phyloP scores from a whole-genome alignment of 2,888 invertebrate genomes.

The Sericinus montela region DNA sequence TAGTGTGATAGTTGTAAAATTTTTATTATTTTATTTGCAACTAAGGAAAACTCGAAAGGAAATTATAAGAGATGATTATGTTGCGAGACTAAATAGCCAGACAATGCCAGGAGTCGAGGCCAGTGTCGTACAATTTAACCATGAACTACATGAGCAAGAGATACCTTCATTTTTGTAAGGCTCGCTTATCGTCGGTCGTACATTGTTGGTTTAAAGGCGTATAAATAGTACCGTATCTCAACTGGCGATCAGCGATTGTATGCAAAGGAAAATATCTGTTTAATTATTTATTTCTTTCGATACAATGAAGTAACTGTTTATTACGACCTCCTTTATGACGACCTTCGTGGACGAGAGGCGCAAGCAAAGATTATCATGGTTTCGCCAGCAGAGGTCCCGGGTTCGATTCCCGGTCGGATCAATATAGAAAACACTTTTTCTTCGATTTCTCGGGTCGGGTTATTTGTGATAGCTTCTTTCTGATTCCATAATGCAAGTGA shows the following conservation, averaged over 20 bases:
- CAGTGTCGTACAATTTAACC: conserved; percentile 15
- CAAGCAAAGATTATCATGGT: too few species aligned
- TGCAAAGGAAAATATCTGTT: conserved; percentile 5
- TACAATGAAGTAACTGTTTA: not conserved
- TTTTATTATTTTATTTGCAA: too few species aligned
- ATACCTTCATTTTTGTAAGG: conserved; percentile 19
- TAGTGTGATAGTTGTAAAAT: too few species aligned
- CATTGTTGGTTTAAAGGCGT: conserved; percentile 14
- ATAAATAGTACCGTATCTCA: conserved; percentile 14
- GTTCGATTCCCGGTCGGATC: too few species aligned
- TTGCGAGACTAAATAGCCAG: not conserved
- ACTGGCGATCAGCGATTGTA: conserved; percentile 12
- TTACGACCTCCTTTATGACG: too few species aligned
- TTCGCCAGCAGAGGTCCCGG: too few species aligned
- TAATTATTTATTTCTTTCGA: not conserved
- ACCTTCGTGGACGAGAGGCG: too few species aligned
- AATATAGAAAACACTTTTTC: too few species aligned
- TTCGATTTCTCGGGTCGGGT: too few species aligned
- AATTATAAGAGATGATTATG: not conserved
- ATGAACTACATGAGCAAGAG: conserved; percentile 19
- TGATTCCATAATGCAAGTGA: too few species aligned
- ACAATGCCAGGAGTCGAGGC: conserved; percentile 9
- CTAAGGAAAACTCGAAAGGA: too few species aligned
- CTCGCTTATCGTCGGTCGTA: conserved; percentile 2
- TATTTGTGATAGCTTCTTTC: too few species aligned